Conservation (phyloP, 2,113 vertebrate species). For the Diadophis punctatus region DNA sequence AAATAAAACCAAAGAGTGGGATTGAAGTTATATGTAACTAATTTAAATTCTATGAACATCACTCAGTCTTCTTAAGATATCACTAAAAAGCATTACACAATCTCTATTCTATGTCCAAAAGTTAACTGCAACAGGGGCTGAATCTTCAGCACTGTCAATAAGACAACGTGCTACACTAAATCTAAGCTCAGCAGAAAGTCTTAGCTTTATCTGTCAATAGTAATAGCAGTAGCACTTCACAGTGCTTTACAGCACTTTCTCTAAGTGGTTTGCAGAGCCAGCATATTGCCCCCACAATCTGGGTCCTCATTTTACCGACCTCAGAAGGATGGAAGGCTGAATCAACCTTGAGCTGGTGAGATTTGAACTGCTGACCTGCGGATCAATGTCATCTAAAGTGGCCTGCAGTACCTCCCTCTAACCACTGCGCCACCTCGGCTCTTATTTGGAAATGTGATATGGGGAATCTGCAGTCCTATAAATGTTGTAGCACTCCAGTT, state of each 20-base stretch:
- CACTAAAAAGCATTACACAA: not conserved
- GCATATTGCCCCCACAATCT: not conserved
- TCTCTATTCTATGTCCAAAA: not conserved
- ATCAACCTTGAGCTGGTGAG: too few relatives aligned
- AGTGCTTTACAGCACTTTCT: not conserved
- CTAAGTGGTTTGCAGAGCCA: not conserved
- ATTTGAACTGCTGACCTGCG: not conserved
- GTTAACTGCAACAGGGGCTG: not conserved
- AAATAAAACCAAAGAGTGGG: not conserved
- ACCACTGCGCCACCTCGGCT: not conserved
- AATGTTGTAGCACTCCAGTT: not conserved
- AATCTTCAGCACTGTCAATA: not conserved
- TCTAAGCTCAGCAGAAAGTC: not conserved
- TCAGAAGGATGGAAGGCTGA: not conserved
- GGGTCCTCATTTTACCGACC: not conserved
- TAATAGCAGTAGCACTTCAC: not conserved
- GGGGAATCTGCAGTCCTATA: not conserved
- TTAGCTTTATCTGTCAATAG: not conserved
- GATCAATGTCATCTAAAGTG: too few relatives aligned
- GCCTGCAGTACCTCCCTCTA: not conserved
- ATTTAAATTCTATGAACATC: not conserved
- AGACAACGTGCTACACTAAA: not conserved
- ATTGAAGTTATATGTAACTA: not conserved
- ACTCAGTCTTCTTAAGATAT: not conserved
- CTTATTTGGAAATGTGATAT: not conserved